Percentiles rank a stretch among this genome's conserved stretches.
These are phyloP conservation scores for Calonectris borealis DNA, from an alignment of 2,113 vertebrate species.

Conservation along the genomic window DNA sequence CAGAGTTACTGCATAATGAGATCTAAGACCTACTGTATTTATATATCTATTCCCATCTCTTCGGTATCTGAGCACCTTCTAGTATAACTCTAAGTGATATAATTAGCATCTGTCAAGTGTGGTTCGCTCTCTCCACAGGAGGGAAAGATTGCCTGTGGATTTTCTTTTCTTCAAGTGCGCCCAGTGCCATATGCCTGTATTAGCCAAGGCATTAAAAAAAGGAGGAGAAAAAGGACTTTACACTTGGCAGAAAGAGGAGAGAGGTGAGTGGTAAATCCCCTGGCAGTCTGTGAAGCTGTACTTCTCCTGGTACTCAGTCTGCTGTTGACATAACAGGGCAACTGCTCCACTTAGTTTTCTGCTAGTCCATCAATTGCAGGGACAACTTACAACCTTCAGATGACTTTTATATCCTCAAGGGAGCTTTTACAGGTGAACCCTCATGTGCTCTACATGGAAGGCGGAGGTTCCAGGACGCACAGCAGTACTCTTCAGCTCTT, in stretches of 20 bases:
- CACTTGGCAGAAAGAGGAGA: neutral
- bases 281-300: neutral
- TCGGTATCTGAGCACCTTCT: neutral
- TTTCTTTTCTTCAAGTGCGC: neutral
- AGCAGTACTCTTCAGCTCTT: fast-evolving
- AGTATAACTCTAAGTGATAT: neutral
- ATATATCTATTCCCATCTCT: neutral
- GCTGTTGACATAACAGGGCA: neutral
- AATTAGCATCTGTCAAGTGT: neutral
- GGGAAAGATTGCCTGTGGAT: neutral
- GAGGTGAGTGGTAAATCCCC: neutral
- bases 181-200: neutral
- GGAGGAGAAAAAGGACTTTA: fast-evolving
- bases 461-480: fast-evolving
- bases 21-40: neutral
- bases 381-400: neutral
- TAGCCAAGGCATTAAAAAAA: neutral
- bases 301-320: neutral
- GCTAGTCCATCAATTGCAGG: neutral
- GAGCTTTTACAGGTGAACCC: neutral
- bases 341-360: neutral
- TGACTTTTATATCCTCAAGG: neutral
- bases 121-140: neutral
- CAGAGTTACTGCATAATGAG: neutral
- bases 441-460: neutral